These are phyloP conservation scores for Halcyon chelicuti DNA, from an alignment of 2,797 vertebrate genomes.

Conservation along the genomic window DNA sequence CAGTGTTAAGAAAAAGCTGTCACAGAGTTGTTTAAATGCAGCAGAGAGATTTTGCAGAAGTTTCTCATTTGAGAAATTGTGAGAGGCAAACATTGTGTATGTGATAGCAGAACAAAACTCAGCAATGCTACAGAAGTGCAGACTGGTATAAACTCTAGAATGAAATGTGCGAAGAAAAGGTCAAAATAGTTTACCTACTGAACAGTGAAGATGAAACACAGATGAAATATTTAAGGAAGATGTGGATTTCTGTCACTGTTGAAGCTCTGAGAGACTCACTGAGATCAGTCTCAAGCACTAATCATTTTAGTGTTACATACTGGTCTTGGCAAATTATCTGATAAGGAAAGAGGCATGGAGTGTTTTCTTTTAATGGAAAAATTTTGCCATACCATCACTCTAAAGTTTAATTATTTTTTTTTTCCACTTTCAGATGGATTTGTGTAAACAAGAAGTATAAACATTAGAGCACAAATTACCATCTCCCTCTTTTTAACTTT, in stretches of 20 bases:
- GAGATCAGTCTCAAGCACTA: conserved; percentile 3
- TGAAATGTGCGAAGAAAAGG: neutral
- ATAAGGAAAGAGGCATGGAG: neutral
- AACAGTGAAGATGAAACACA: neutral
- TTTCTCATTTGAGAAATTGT: neutral
- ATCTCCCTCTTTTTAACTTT: neutral
- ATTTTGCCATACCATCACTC: neutral
- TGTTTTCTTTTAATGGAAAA: conserved; percentile 37
- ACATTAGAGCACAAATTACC: neutral
- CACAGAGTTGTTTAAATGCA: neutral
- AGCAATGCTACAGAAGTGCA: neutral
- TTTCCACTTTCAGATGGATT: neutral
- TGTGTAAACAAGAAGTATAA: conserved; percentile 27
- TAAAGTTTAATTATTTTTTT: conserved; percentile 43
- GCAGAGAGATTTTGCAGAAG: neutral
- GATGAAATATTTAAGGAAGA: neutral
- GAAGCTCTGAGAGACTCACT: neutral
- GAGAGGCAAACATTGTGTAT: neutral
- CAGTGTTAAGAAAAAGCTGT: neutral
- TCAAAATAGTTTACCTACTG: conserved; percentile 19
- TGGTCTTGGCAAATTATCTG: conserved; percentile 24
- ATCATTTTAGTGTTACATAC: conserved; percentile 23
- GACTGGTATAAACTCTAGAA: neutral
- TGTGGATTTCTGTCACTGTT: neutral
- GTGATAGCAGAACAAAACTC: neutral